Conservation (phyloP, 2,113 vertebrate species). For the Aphelocoma coerulescens region DNA sequence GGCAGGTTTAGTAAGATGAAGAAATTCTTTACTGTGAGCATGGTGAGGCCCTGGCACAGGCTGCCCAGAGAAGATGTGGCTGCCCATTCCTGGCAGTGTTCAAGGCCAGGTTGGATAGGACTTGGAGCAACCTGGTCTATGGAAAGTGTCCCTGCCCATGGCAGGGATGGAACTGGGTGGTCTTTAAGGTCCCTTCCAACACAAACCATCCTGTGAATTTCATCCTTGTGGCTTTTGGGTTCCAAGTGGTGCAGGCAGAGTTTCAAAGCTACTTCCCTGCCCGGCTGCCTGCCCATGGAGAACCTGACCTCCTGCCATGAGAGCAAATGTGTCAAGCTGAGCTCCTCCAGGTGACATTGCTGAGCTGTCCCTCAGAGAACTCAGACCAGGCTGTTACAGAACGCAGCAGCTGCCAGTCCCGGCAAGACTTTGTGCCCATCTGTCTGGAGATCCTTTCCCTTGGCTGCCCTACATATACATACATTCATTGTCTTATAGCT, state of each 20-base stretch:
- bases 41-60: not conserved
- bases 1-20: not conserved
- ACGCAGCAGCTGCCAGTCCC: not conserved
- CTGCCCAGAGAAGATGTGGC: not conserved
- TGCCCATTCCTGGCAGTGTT: not conserved
- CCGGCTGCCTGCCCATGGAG: rapidly evolving
- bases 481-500: not conserved
- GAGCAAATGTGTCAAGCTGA: not conserved
- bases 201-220: not conserved
- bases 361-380: not conserved
- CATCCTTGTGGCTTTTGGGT: not conserved
- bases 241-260: not conserved
- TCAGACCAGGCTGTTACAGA: not conserved
- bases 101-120: not conserved
- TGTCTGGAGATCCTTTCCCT: not conserved
- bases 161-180: not conserved
- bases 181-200: not conserved
- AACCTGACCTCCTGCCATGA: not conserved
- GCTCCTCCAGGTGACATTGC: not conserved
- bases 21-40: not conserved
- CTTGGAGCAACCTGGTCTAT: not conserved
- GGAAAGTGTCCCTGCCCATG: not conserved
- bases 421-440: not conserved
- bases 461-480: not conserved
- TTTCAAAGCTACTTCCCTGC: not conserved